phyloP scores from a whole-genome alignment of 2,113 vertebrate genomes.

The Oriolus oriolus region DNA sequence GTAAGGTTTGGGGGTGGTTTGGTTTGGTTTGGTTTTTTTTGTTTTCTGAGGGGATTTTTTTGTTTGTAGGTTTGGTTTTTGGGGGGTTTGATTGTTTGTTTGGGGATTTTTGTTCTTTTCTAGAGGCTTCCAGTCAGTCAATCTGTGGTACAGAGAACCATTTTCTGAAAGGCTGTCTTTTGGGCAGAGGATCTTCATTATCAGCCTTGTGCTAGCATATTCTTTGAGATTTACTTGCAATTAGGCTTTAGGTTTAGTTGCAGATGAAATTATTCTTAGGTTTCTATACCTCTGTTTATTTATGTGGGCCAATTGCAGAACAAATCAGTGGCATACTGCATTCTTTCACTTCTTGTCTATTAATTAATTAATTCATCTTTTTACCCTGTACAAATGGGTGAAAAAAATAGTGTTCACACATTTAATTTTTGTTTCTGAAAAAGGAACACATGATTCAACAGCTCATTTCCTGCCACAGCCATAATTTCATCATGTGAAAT shows the following conservation, averaged over 20 bases:
- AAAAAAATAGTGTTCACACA: background rate
- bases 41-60: background rate
- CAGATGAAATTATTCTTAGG: background rate
- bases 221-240: background rate
- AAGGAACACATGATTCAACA: background rate
- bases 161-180: background rate
- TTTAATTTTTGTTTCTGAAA: background rate
- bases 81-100: too few species aligned
- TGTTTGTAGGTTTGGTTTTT: background rate
- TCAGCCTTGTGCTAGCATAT: background rate
- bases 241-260: background rate
- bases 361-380: background rate
- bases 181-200: background rate
- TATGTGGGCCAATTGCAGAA: accelerated
- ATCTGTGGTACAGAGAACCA: background rate
- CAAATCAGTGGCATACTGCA: background rate
- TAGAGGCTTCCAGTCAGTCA: background rate
- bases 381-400: background rate
- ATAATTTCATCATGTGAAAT: background rate
- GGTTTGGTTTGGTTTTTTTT: background rate
- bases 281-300: background rate
- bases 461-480: background rate
- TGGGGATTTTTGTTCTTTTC: background rate
- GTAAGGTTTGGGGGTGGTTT: background rate
- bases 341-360: background rate